Conservation (phyloP, 2,113 vertebrate species). For the Dromiciops gliroides region DNA sequence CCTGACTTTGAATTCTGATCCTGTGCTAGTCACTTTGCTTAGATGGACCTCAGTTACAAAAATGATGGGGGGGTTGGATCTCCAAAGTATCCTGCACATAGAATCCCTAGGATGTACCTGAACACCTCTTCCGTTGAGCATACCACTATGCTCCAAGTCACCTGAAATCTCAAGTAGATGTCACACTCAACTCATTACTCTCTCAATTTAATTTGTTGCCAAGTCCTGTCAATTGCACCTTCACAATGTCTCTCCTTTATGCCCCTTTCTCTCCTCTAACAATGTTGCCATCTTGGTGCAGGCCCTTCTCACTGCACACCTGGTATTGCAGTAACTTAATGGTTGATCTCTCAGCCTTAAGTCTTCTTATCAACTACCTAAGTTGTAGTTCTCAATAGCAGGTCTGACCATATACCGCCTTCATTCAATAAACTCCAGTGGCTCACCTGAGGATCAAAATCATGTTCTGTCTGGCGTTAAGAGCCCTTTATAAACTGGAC, state of each 20-base stretch:
- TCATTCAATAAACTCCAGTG: not conserved
- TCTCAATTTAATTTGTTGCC: slow-evolving; percentile 8
- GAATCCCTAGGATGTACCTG: not conserved
- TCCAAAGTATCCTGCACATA: too few relatives aligned
- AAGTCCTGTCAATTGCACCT: slow-evolving; percentile 3
- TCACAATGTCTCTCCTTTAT: not conserved
- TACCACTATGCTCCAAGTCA: not conserved
- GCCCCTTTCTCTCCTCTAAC: not conserved
- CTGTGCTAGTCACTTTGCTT: not conserved
- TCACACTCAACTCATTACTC: not conserved
- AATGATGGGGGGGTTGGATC: too few relatives aligned
- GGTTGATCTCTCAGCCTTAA: not conserved
- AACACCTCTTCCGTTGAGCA: not conserved
- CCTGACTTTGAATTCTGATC: not conserved
- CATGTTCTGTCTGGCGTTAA: too few relatives aligned
- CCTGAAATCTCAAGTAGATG: not conserved
- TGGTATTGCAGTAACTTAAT: not conserved
- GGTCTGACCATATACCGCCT: not conserved
- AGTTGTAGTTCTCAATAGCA: not conserved
- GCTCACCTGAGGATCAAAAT: not conserved
- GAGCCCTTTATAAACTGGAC: too few relatives aligned
- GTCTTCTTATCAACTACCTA: not conserved
- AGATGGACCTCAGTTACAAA: not conserved
- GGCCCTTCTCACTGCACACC: not conserved
- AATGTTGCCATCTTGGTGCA: not conserved